Percentiles rank a stretch among this genome's conserved stretches.
These are phyloP conservation scores for Falco punctatus DNA, from an alignment of 2,113 vertebrate species.

Conservation along the genomic window DNA sequence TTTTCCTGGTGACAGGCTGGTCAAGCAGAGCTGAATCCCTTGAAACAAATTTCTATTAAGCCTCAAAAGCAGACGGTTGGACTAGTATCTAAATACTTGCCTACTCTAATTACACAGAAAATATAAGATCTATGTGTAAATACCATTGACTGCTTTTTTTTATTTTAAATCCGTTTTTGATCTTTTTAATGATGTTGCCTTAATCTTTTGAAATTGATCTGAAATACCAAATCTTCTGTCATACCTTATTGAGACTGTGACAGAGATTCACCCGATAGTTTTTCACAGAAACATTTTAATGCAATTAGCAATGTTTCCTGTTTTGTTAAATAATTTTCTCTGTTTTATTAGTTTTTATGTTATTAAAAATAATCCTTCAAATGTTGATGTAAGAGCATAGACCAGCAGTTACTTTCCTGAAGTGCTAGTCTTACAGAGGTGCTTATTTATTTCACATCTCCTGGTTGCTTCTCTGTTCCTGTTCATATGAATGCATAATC, in stretches of 20 bases:
- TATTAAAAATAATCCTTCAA: background rate
- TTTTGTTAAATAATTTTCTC: background rate
- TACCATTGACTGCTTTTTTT: background rate
- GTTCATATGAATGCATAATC: background rate
- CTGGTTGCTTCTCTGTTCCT: background rate
- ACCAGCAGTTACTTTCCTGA: background rate
- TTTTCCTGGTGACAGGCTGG: background rate
- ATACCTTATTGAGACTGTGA: background rate
- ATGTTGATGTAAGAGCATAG: background rate
- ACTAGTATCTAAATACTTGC: background rate
- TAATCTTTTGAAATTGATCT: background rate
- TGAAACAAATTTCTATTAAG: background rate
- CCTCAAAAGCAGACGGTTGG: background rate
- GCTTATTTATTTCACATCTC: background rate
- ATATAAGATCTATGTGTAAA: background rate
- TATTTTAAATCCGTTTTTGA: background rate
- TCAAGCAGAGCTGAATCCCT: background rate
- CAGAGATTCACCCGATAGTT: background rate
- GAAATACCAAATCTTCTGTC: background rate
- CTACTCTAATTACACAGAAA: background rate
- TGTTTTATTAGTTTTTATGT: background rate
- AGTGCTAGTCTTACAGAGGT: background rate
- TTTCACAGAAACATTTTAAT: background rate
- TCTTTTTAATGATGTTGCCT: background rate
- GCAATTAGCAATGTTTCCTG: background rate